phyloP scores from a whole-genome alignment of 1,140 invertebrate genomes.

The Ceratoteleas bidentatus region DNA sequence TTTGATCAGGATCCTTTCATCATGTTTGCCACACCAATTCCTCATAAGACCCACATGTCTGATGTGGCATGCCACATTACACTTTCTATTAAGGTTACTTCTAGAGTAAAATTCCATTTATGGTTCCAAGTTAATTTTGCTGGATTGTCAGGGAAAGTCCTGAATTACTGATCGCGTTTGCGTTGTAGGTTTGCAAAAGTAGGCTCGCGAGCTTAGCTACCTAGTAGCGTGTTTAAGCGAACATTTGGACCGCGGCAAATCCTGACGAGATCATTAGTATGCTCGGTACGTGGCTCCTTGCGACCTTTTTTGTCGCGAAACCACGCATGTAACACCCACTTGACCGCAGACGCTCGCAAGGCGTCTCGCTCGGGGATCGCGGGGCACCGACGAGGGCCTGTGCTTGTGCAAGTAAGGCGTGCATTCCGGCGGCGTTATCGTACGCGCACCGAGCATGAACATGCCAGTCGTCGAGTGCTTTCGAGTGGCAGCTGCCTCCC shows the following conservation, averaged over 20 bases:
- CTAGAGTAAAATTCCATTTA: too few species aligned
- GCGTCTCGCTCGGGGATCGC: conserved; percentile 61
- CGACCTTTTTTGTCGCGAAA: conserved; percentile 64
- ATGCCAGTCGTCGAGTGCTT: conserved; percentile 69
- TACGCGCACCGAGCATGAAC: conserved; percentile 67
- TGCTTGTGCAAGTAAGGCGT: conserved; percentile 62
- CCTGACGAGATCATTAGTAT: conserved; percentile 65
- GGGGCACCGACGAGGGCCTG: conserved; percentile 50
- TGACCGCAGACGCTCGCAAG: conserved; percentile 59
- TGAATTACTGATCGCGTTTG: too few species aligned
- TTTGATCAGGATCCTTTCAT: too few species aligned
- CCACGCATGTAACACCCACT: conserved; percentile 65
- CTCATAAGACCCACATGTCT: too few species aligned
- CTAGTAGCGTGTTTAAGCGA: conserved; percentile 53
- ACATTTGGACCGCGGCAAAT: conserved; percentile 59
- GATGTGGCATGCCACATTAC: too few species aligned
- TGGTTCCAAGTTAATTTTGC: too few species aligned
- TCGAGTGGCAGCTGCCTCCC: conserved; percentile 69
- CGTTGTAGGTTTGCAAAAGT: too few species aligned
- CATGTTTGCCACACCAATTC: too few species aligned
- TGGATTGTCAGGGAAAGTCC: too few species aligned
- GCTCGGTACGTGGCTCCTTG: conserved; percentile 58
- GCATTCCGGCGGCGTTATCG: conserved; percentile 69
- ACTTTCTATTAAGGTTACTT: too few species aligned
- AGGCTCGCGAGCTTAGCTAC: conserved; percentile 2